Evolutionary conservation across 2,888 invertebrate species (phyloP).

Genomic region (Xylota segnis): DNA sequence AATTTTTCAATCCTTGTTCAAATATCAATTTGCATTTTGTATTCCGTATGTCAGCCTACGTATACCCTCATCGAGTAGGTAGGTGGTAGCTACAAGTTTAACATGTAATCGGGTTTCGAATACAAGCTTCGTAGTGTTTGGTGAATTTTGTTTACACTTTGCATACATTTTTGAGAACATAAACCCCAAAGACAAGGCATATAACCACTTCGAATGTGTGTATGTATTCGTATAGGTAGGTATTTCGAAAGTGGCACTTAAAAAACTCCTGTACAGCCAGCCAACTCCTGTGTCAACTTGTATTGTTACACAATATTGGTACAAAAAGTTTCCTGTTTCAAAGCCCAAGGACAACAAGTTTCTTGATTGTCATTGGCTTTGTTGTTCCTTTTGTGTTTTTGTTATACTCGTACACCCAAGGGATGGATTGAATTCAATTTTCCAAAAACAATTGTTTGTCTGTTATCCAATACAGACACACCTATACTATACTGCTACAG

Average conservation of each 20-base stretch:
- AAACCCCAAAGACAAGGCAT: conserved; percentile 5
- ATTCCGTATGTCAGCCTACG: neutral
- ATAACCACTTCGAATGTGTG: neutral
- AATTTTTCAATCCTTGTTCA: conserved; percentile 21
- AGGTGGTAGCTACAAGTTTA: neutral
- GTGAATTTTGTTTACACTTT: conserved; percentile 18
- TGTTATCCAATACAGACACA: neutral
- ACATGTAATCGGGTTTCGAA: conserved; percentile 15
- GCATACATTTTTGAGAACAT: conserved; percentile 18
- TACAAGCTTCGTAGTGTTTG: conserved; percentile 11
- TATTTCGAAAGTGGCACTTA: neutral
- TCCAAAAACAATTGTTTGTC: conserved; percentile 11
- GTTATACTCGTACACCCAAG: conserved; percentile 1
- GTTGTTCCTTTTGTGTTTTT: conserved; percentile 9
- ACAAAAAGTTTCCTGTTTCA: conserved; percentile 24
- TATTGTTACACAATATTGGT: conserved; percentile 16
- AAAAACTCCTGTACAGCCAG: neutral
- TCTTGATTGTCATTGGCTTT: neutral
- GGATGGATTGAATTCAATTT: conserved; percentile 20
- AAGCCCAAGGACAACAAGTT: conserved; percentile 17
- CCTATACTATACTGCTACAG: neutral
- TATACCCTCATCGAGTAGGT: neutral
- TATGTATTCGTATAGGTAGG: no score
- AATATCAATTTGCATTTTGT: conserved; percentile 31
- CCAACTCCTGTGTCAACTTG: neutral